phyloP scores from a whole-genome alignment of 2,113 vertebrate genomes.

The Mesoclemmys tuberculata region DNA sequence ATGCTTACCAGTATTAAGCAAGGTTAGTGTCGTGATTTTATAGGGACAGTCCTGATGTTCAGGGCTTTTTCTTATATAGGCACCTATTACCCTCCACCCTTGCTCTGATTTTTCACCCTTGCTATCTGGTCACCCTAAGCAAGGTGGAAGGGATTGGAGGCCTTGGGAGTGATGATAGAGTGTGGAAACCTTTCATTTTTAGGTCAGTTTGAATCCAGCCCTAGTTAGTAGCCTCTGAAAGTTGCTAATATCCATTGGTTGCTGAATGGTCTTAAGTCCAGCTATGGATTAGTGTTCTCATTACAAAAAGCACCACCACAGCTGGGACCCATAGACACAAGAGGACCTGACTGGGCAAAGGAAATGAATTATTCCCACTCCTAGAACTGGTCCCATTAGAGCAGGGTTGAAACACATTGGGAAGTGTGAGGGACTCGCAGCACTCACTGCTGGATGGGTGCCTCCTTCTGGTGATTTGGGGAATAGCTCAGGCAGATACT shows the following conservation, averaged over 20 bases:
- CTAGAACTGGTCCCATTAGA: not conserved
- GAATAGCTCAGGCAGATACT: too few species aligned
- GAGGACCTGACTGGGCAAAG: not conserved
- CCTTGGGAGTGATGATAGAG: not conserved
- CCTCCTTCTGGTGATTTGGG: too few species aligned
- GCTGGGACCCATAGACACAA: not conserved
- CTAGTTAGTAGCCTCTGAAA: conserved; percentile 53
- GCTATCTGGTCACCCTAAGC: not conserved
- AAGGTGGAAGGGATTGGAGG: not conserved
- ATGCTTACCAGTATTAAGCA: not conserved
- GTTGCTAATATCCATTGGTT: conserved; percentile 7
- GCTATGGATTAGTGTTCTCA: not conserved
- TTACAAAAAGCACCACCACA: not conserved
- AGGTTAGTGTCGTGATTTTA: not conserved
- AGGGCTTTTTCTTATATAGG: too few species aligned
- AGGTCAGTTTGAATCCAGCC: not conserved
- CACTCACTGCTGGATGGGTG: too few species aligned
- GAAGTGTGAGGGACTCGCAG: too few species aligned
- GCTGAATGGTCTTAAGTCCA: not conserved
- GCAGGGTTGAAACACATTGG: not conserved
- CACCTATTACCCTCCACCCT: too few species aligned
- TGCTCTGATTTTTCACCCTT: too few species aligned
- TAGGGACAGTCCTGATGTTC: too few species aligned
- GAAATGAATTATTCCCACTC: not conserved
- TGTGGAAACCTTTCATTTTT: conserved; percentile 8